Evolutionary conservation across 2,113 vertebrate species (phyloP).

Genomic region (Daphoenositta chrysoptera): DNA sequence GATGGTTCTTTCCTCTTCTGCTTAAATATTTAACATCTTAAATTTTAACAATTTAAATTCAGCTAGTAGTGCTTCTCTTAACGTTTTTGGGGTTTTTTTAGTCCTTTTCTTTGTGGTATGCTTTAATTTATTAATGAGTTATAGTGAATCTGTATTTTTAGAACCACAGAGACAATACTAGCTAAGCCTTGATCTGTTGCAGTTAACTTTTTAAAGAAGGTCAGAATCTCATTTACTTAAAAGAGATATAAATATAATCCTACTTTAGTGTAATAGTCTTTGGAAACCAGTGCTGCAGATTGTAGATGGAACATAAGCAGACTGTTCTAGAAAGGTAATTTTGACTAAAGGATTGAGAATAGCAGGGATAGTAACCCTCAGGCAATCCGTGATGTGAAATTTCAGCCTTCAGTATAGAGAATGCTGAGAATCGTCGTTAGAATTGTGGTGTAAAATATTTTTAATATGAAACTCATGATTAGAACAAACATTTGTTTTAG

Average conservation of each 20-base stretch:
- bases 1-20: background rate
- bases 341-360: background rate
- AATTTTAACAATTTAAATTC: background rate
- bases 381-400: background rate
- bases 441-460: background rate
- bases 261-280: background rate
- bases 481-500: conserved; percentile 62
- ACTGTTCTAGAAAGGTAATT: background rate
- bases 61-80: background rate
- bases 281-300: background rate
- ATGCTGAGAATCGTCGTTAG: background rate
- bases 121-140: background rate
- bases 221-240: background rate
- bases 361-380: background rate
- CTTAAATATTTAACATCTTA: background rate
- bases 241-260: background rate
- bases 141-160: background rate
- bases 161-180: background rate
- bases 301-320: background rate
- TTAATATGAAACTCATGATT: background rate
- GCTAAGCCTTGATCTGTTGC: background rate
- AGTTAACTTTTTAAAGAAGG: background rate
- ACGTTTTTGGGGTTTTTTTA: background rate
- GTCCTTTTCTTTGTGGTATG: background rate
- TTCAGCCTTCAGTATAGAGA: background rate